A percentile compares a stretch with the other conserved stretches of the same genome.
Evolutionary conservation across 2,113 vertebrate species (phyloP).

Genomic region (Plecotus auritus): DNA sequence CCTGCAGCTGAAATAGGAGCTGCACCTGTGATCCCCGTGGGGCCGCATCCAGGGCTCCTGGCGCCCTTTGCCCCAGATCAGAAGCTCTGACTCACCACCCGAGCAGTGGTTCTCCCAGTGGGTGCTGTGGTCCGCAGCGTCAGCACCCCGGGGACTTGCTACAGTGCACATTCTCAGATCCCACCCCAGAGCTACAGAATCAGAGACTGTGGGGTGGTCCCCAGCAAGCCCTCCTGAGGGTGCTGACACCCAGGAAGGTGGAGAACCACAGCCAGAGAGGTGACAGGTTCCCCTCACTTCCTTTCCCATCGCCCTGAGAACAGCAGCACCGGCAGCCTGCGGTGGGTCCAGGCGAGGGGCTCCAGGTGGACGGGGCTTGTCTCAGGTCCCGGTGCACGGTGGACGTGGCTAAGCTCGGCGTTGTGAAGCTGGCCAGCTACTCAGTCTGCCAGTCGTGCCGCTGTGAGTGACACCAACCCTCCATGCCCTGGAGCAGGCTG

Average conservation of each 20-base stretch:
- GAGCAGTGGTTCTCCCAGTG: neutral
- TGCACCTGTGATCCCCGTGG: neutral
- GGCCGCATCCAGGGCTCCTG: neutral
- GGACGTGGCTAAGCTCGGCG: fast-evolving
- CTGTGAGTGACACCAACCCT: too few relatives aligned
- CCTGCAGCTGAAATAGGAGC: neutral
- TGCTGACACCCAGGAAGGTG: neutral
- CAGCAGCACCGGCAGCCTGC: neutral
- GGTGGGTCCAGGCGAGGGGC: neutral
- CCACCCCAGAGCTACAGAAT: neutral
- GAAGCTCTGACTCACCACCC: neutral
- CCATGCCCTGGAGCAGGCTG: neutral
- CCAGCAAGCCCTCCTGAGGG: neutral
- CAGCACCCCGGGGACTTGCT: fast-evolving
- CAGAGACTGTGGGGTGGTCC: neutral
- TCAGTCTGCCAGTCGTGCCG: neutral
- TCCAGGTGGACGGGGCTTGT: neutral
- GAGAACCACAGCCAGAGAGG: neutral
- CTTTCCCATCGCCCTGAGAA: neutral
- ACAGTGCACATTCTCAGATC: neutral
- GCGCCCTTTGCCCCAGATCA: neutral
- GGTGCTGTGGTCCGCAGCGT: neutral
- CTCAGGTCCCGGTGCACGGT: neutral
- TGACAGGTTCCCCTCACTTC: neutral
- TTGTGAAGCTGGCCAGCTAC: neutral